Base-by-base conservation (phyloP, 2,113 vertebrate genomes). In the Chlamydotis undulata region DNA sequence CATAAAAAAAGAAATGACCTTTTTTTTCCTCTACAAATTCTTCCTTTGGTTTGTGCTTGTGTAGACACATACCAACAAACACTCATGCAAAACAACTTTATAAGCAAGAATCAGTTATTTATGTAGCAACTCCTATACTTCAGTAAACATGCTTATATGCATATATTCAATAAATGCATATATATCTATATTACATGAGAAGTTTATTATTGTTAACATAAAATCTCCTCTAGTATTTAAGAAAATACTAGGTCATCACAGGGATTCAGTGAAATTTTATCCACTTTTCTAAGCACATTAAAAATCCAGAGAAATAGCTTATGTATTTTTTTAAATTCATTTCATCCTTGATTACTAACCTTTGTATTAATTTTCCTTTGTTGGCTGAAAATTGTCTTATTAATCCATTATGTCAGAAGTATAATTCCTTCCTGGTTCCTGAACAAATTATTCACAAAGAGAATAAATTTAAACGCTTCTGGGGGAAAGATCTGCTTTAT, bases 381-480 rank as follows among this genome's bases (percentile, higher is more conserved):
- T 92, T 94, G 29, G 24, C 77, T 96, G 91, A 97, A 96, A 94
- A 83, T 70, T 92, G 16, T 52, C 50, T 90, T 95, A 71, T 94
- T 90, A 95, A 94, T 97, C 93, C 19, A n/a, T 80, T 85, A 61
- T 84, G 45, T 94, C 43, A 71, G 87, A 70, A 94, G 39, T 74
- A 80, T 75, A 77, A 97, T 95, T 78, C 61, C 33, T 94, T 91
- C 85, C 75, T 92, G 11, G 39, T 88, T 97, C 70, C 60, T 92
- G 86, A 94, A 67, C 55, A 97, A 96, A 94, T 96, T 90, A 96
- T 93, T 97, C 93, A 73, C 87, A 93, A 95, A 94, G 67, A 65
- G 69, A 82, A 84, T 96, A 65, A 83, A 97, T 95, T 96, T 93
- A 84, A 95, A 94, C n/a, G 45, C 63, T 96, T 96, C 83, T 80